phyloP scores from a whole-genome alignment of 2,888 invertebrate species.

The Eilema griseolum region DNA sequence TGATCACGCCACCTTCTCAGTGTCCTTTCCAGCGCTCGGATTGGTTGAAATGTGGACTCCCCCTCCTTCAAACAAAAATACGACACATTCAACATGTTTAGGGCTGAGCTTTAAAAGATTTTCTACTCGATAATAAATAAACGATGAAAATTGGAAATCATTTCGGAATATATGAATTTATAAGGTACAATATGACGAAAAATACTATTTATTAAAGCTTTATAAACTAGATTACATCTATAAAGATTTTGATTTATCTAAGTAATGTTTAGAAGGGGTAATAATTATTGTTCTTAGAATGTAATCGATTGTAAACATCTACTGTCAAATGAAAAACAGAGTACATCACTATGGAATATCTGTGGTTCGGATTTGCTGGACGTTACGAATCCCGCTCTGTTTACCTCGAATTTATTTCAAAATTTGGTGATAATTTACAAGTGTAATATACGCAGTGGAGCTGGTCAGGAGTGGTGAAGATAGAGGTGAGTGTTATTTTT shows the following conservation, averaged over 20 bases:
- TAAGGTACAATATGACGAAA: background rate
- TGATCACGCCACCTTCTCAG: conserved; percentile 84
- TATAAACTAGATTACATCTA: background rate
- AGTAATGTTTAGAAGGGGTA: background rate
- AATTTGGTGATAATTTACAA: conserved; percentile 82
- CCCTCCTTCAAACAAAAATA: conserved; percentile 70
- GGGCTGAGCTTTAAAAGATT: conserved; percentile 54
- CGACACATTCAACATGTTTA: conserved; percentile 76
- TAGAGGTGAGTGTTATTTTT: conserved; percentile 62
- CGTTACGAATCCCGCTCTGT: conserved; percentile 69
- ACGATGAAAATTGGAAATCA: background rate
- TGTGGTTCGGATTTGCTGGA: conserved; percentile 63
- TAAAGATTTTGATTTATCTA: background rate
- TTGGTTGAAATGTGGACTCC: conserved; percentile 67
- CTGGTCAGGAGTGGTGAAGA: conserved; percentile 50
- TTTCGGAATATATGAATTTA: background rate
- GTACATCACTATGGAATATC: conserved; percentile 55
- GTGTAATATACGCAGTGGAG: conserved; percentile 68
- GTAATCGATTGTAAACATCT: conserved; percentile 29
- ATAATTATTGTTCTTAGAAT: background rate
- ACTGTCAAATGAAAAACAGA: conserved; percentile 38
- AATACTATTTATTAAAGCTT: background rate
- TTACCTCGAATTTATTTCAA: conserved; percentile 78
- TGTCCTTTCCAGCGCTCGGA: conserved; percentile 65
- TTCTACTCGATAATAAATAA: conserved; percentile 24